Conservation (phyloP, 2,797 vertebrate species). For the Alauda arvensis region DNA sequence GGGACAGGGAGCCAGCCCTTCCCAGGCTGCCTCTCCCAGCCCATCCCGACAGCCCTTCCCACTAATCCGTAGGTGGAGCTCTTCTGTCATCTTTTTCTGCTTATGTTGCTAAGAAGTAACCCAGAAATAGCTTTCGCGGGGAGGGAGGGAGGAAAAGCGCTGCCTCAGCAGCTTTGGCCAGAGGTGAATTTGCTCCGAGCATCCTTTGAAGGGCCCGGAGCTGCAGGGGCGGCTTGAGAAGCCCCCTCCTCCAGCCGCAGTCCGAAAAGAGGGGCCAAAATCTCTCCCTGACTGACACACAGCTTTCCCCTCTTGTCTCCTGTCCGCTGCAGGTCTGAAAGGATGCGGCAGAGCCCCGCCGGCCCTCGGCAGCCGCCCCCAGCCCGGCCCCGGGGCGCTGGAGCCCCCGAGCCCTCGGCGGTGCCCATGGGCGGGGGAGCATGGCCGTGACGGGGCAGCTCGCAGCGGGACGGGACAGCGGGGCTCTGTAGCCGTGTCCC, state of each 20-base stretch:
- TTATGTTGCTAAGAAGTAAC: conserved; percentile 36
- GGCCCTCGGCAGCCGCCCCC: background rate
- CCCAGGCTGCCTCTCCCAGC: conserved; percentile 3
- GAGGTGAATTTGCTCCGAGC: conserved; percentile 5
- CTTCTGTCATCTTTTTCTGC: conserved; percentile 57
- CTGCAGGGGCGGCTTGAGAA: background rate
- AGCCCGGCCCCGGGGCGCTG: background rate
- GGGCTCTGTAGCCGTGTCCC: conserved; percentile 52
- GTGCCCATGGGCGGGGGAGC: conserved; percentile 48
- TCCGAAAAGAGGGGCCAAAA: background rate
- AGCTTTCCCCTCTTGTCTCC: background rate
- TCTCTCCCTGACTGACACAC: background rate
- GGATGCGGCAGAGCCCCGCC: conserved; percentile 24
- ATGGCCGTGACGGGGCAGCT: conserved; percentile 76
- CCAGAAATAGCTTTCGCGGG: conserved; percentile 42
- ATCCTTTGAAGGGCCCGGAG: conserved; percentile 13
- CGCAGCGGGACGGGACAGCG: conserved; percentile 63
- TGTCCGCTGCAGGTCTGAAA: conserved; percentile 44
- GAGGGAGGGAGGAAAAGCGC: background rate
- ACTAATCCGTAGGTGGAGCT: conserved; percentile 59
- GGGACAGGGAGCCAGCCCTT: background rate
- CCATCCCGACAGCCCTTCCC: conserved; percentile 17
- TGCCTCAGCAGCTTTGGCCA: conserved; percentile 34
- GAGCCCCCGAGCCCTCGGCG: background rate
- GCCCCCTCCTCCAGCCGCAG: accelerated